Conservation (phyloP, 2,888 invertebrate species). For the Eilema caniola region DNA sequence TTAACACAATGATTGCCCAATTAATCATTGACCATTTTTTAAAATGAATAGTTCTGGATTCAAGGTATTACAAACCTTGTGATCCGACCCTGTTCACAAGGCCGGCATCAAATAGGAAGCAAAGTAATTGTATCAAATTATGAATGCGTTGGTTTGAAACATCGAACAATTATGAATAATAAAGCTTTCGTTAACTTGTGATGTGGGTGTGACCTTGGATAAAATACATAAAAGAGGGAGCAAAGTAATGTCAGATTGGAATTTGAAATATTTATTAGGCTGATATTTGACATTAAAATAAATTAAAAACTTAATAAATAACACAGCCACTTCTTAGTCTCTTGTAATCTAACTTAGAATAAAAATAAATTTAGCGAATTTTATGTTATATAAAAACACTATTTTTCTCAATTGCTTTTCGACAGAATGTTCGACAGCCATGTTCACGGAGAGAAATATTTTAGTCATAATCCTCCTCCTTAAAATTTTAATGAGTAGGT, state of each 20-base stretch:
- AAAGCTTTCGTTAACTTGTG: conserved; percentile 1
- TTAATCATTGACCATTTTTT: too few relatives aligned
- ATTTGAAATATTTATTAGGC: background rate
- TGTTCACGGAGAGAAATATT: too few relatives aligned
- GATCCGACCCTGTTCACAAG: conserved; percentile 7
- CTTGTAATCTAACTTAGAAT: background rate
- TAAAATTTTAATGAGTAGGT: too few relatives aligned
- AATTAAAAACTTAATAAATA: background rate
- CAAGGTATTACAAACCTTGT: background rate
- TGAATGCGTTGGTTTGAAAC: background rate
- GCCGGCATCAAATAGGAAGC: conserved; percentile 9
- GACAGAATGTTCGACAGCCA: too few relatives aligned
- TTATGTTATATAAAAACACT: too few relatives aligned
- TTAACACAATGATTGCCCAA: too few relatives aligned
- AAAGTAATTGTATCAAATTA: background rate
- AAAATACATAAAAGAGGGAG: background rate
- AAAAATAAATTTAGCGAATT: too few relatives aligned
- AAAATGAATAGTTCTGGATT: background rate
- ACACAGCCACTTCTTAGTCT: background rate
- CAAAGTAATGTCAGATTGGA: background rate
- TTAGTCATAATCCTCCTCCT: too few relatives aligned
- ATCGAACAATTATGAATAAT: background rate
- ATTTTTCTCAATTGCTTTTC: too few relatives aligned
- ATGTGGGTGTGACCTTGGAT: too few relatives aligned
- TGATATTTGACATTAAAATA: background rate